Evolutionary conservation across 2,888 invertebrate genomes (phyloP).

Genomic region (Mythimna impura): DNA sequence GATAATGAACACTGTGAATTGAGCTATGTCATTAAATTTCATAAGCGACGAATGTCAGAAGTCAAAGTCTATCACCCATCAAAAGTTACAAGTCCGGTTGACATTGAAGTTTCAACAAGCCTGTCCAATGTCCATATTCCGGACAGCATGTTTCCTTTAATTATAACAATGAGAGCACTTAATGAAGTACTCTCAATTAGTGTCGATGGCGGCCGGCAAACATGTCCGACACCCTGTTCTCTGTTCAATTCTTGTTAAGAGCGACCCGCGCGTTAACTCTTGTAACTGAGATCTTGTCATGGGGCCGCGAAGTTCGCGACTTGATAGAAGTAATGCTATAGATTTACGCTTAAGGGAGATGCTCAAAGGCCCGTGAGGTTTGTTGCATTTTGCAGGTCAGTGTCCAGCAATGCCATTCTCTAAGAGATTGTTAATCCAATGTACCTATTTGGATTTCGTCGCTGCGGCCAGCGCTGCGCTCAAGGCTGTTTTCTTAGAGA

Average conservation of each 20-base stretch:
- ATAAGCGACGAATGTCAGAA: too few species aligned
- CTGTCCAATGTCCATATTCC: neutral
- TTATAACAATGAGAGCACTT: conserved; percentile 35
- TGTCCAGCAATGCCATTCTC: too few species aligned
- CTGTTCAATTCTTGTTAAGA: conserved; percentile 75
- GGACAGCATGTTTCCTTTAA: conserved; percentile 24
- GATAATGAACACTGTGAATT: too few species aligned
- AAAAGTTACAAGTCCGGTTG: neutral
- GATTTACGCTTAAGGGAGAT: too few species aligned
- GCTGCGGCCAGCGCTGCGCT: too few species aligned
- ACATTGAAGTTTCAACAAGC: conserved; percentile 4
- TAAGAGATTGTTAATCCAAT: too few species aligned
- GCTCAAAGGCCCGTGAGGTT: too few species aligned
- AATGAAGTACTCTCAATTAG: conserved; percentile 56
- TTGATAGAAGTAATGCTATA: neutral
- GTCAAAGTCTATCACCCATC: too few species aligned
- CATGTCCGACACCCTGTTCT: conserved; percentile 75
- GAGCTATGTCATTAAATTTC: too few species aligned
- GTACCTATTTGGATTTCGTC: too few species aligned
- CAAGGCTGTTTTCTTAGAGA: too few species aligned
- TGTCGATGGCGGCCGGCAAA: conserved; percentile 63
- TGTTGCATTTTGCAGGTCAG: too few species aligned
- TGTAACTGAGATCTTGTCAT: conserved; percentile 73
- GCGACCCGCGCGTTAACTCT: conserved; percentile 76
- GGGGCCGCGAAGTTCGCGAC: conserved; percentile 60